Conservation (phyloP, 2,113 vertebrate genomes). For the Panthera tigris region DNA sequence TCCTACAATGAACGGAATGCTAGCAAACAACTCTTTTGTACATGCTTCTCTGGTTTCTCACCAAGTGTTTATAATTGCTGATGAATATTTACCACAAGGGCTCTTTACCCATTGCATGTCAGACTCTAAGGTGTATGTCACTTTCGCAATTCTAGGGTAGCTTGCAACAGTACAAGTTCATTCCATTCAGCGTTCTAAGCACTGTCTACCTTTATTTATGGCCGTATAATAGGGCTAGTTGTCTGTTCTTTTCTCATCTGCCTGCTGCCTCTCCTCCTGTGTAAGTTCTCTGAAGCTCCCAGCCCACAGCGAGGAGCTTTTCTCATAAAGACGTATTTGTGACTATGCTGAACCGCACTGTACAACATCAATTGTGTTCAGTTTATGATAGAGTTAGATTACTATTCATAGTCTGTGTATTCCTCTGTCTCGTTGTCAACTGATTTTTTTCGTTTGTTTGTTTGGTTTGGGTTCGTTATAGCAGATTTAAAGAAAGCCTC, state of each 20-base stretch:
- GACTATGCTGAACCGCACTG: neutral
- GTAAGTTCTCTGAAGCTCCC: neutral
- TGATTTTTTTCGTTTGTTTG: neutral
- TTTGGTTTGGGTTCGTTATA: constrained; percentile 68
- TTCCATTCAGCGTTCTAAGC: neutral
- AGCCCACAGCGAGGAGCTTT: neutral
- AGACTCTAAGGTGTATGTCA: neutral
- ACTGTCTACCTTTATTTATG: neutral
- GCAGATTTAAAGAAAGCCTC: constrained; percentile 89
- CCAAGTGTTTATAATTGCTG: neutral
- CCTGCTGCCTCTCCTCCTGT: neutral
- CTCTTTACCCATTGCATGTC: neutral
- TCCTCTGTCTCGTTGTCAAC: neutral
- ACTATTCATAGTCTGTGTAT: neutral
- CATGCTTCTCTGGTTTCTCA: neutral
- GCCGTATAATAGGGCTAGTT: neutral
- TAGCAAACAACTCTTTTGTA: neutral
- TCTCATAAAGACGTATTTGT: neutral
- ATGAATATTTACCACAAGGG: neutral
- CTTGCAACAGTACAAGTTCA: neutral
- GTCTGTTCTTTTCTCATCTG: neutral
- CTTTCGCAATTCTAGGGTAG: neutral
- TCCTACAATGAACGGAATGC: neutral
- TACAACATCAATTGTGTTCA: neutral
- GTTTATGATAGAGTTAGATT: neutral